Evolutionary conservation across 30 jellyfish, hydroid and myxozoan genomes (phyloP).

Genomic region (Cassiopea andromeda): DNA sequence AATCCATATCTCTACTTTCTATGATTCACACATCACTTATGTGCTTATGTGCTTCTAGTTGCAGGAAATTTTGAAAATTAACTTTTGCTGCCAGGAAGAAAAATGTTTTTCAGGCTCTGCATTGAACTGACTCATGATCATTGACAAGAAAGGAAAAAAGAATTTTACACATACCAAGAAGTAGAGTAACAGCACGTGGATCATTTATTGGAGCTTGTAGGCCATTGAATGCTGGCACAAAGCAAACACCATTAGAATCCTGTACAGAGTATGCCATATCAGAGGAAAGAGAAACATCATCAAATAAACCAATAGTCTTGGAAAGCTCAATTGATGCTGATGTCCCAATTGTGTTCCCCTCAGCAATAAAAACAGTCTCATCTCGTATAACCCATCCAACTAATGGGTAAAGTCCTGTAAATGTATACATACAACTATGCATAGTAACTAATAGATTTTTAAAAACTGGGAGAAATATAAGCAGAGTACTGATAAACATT

Average conservation of each 20-base stretch:
- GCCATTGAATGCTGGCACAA: constrained; percentile 89
- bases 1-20: too few relatives aligned
- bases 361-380: constrained; percentile 74
- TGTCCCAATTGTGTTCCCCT: constrained; percentile 76
- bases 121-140: too few relatives aligned
- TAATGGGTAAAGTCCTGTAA: constrained; percentile 86
- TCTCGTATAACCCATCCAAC: constrained; percentile 92
- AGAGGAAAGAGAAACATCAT: constrained; percentile 70
- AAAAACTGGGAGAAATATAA: too few relatives aligned
- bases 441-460: too few relatives aligned
- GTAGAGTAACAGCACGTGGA: constrained; percentile 52
- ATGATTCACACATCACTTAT: too few relatives aligned
- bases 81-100: too few relatives aligned
- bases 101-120: too few relatives aligned
- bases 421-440: not conserved
- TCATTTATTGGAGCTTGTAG: constrained; percentile 64
- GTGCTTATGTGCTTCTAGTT: too few relatives aligned
- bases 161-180: constrained; percentile 38
- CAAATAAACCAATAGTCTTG: constrained; percentile 74
- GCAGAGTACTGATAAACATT: too few relatives aligned
- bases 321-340: constrained; percentile 88
- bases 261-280: constrained; percentile 81
- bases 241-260: constrained; percentile 80
- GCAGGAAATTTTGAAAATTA: too few relatives aligned
- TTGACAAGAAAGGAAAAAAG: too few relatives aligned